Evolutionary conservation across 1,140 invertebrate genomes (phyloP), one percentile per base, ranked within the genome.

Genomic region (Pygmarrhopalites habei): DNA sequence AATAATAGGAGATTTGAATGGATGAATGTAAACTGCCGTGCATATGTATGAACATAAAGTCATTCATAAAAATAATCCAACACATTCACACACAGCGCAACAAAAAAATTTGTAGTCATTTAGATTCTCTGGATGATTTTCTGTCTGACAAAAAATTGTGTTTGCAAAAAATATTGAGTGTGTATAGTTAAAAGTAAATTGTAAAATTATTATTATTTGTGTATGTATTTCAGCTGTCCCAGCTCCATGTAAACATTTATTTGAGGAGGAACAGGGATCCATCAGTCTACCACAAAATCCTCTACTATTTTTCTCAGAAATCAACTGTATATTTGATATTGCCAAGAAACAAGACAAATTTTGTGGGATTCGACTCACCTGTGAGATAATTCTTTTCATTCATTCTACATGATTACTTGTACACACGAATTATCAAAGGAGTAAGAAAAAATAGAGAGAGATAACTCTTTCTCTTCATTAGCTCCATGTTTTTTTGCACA

Each of bases 251-350:
- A 71, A 73, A 53, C 64, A 60, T 41, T 56, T 65, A 19, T 61
- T 72, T 43, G 67, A 71, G 44, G 64, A 70, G 1, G 43, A 60
- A 47, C 69, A 68, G 17, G 74, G 74, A 21, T 49, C 62, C 19
- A 58, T 76, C 3, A 72, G 71, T 41, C 75, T 73, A 0, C 75
- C 74, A 10, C 72, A 71, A 30, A 75, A 71, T 65, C 74, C 75
- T 7, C 21, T 35, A 15, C 28, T 65, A 26, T 75, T 75, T 44
- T 70, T 72, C 10, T 21, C 62, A 0, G 64, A 70, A 39, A 61
- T 68, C 10, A 72, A 74, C 25, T 76, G 75, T 47, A 70, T 73
- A 62, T 75, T 75, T 58, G 75, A 76, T 57, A 74, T 76, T 55
- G 60, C 55, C 19, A 47, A 73, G 23, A 60, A 71, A 2, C 60